These are phyloP conservation scores for Atlantisia rogersi DNA, from an alignment of 2,113 vertebrate genomes.

Conservation along the genomic window DNA sequence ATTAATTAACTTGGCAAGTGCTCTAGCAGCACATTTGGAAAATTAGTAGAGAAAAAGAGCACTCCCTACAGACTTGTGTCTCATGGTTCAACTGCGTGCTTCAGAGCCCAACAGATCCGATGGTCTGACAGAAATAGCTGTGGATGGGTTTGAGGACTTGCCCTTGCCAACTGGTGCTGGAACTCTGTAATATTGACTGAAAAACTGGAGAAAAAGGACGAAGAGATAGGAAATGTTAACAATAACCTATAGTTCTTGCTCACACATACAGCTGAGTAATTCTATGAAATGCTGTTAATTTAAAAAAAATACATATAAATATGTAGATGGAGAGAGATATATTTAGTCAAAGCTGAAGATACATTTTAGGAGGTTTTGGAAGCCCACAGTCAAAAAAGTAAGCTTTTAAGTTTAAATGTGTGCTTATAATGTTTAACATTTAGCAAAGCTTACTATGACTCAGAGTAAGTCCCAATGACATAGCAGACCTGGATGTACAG, in stretches of 20 bases:
- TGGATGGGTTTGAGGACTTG: not conserved
- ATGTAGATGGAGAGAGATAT: not conserved
- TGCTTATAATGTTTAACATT: not conserved
- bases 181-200: not conserved
- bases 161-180: not conserved
- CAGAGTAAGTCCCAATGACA: not conserved
- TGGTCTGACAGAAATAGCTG: not conserved
- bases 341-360: not conserved
- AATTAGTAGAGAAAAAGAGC: not conserved
- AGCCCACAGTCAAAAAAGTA: not conserved
- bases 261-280: not conserved
- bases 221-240: not conserved
- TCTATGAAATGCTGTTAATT: not conserved
- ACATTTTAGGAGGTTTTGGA: not conserved
- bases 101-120: rapidly evolving
- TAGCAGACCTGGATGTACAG: not conserved
- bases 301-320: not conserved
- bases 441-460: not conserved
- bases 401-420: not conserved
- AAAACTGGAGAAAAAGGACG: not conserved
- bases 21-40: not conserved
- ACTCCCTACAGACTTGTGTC: not conserved
- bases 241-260: not conserved
- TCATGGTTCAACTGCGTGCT: not conserved
- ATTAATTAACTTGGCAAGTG: not conserved